Base-by-base conservation (phyloP, 2,888 invertebrate species). In the Ophion slaviceki region DNA sequence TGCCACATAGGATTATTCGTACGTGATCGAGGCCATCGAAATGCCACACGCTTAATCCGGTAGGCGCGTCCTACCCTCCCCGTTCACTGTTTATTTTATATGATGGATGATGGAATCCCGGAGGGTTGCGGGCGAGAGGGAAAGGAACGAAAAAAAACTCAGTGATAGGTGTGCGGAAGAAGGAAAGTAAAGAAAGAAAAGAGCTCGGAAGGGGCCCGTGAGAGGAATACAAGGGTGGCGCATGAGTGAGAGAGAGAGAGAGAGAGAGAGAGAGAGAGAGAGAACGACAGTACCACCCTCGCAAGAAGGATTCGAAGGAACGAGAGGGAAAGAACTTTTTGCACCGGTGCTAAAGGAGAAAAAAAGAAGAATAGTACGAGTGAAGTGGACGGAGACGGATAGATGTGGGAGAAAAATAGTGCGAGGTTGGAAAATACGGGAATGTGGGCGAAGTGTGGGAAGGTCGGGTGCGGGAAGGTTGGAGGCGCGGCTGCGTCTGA, bases 401-500 rank as follows among this genome's bases (percentile, higher is more conserved):
- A 76, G 81, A 89, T 87, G 89, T 20, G 59, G 88, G 86, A 88
- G 88, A 85, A 84, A 87, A 82, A 83, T 79, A 86, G 84, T 84
- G 70, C 77, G 79, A 76, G 84, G 82, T 84, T 81, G 88, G 83
- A 71, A 78, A 79, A 75, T 79, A 32, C 66, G 72, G 80, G 81
- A 68, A 86, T 72, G 77, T 62, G 68, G 40, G 59, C 68, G 74
- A 80, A 86, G 87, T 85, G 83, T 20, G 20, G 24, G 84, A 85
- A 80, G 80, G 87, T 74, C 79, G 88, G 87, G 89, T 76, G 88
- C 89, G 86, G 68, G 88, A 87, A 87, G 88, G 72, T 81, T 45
- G 88, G 89, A 89, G 90, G 90, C 89, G 91, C 91, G 92, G 90
- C 92, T 92, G 92, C 91, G 92, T 92, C 92, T 92, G 92, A 92